A percentile compares a stretch with the other conserved stretches of the same genome.
phyloP scores from a whole-genome alignment of 1,140 invertebrate species.

The Dysdera silvatica region DNA sequence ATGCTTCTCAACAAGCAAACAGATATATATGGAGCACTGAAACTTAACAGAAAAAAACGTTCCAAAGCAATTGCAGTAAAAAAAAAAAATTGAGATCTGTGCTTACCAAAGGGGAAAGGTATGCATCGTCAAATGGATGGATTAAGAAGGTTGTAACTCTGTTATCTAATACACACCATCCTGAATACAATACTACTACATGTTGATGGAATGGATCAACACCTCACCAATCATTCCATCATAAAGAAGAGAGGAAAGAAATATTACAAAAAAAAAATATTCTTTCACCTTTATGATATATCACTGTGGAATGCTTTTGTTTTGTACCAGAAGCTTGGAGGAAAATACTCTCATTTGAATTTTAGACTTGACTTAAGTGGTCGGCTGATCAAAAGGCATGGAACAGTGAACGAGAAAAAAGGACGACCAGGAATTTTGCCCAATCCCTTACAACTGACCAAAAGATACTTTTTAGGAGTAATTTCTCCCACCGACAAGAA shows the following conservation, averaged over 20 bases:
- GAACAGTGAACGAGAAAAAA: conserved; percentile 1
- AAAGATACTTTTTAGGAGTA: conserved; percentile 14
- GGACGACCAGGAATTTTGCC: not conserved
- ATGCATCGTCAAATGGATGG: not conserved
- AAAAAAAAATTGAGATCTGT: not conserved
- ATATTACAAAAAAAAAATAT: conserved; percentile 15
- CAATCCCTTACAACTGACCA: not conserved
- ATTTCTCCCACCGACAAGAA: conserved; percentile 5
- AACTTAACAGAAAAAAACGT: not conserved
- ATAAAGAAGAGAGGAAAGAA: conserved; percentile 4
- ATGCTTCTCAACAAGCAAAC: conserved; percentile 10
- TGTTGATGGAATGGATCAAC: not conserved
- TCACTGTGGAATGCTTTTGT: conserved; percentile 17
- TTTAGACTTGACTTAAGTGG: conserved; percentile 3
- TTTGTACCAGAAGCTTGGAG: conserved; percentile 5
- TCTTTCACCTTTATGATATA: conserved; percentile 11
- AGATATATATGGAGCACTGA: not conserved
- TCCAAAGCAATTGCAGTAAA: not conserved
- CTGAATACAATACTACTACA: not conserved
- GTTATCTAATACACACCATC: not conserved
- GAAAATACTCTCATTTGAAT: conserved; percentile 6
- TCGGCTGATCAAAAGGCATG: conserved; percentile 1
- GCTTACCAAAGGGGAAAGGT: not conserved
- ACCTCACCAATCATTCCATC: conserved; percentile 9
- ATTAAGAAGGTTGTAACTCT: not conserved